Evolutionary conservation across 2,888 invertebrate species (phyloP).

Genomic region (Papilio elwesi): DNA sequence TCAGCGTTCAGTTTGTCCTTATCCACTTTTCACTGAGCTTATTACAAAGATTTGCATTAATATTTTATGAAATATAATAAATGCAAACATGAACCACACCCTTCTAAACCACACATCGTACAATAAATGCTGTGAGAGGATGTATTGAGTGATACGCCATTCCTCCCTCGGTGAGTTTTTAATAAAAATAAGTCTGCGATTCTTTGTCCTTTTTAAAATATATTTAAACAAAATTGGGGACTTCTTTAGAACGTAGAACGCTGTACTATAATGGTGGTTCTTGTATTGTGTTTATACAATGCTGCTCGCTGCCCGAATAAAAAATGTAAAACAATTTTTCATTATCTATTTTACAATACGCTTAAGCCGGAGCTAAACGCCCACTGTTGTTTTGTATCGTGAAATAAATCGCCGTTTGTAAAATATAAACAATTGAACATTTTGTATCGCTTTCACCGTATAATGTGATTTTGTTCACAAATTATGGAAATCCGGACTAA

Average conservation of each 20-base stretch:
- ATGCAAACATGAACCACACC: background rate
- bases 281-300: constrained; percentile 29
- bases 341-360: constrained; percentile 21
- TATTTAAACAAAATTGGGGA: constrained; percentile 30
- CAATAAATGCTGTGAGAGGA: constrained; percentile 11
- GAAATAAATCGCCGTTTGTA: constrained; percentile 2
- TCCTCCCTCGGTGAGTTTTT: constrained; percentile 20
- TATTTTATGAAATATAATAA: background rate
- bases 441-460: too few species aligned
- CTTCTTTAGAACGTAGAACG: constrained; percentile 12
- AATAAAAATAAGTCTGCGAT: constrained; percentile 15
- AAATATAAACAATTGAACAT: background rate
- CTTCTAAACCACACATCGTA: constrained; percentile 15
- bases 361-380: background rate
- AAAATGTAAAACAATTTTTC: background rate
- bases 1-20: background rate
- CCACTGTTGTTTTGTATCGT: background rate
- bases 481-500: background rate
- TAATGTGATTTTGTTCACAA: too few species aligned
- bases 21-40: background rate
- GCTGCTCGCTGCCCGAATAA: constrained; percentile 5
- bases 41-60: background rate
- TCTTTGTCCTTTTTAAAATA: constrained; percentile 11
- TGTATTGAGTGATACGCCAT: constrained; percentile 16
- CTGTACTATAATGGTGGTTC: constrained; percentile 4